Evolutionary conservation across 1,140 invertebrate species (phyloP).

Genomic region (Drosophila athabasca): DNA sequence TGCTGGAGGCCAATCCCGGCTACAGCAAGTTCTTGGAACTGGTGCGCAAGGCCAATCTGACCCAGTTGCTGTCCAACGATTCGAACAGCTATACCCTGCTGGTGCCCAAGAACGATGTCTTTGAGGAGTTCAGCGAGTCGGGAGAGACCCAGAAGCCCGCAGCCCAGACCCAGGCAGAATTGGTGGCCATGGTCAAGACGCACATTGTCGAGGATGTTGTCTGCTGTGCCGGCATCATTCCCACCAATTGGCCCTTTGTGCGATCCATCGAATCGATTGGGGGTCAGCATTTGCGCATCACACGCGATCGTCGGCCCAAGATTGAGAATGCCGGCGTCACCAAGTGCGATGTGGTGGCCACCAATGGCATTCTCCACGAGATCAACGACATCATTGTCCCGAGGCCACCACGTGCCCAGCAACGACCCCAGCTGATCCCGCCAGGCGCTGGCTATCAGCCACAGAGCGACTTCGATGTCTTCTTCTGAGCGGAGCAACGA

Average conservation of each 20-base stretch:
- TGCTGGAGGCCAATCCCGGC: slow-evolving; percentile 74
- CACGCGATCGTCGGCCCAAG: slow-evolving; percentile 84
- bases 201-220: slow-evolving; percentile 85
- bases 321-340: slow-evolving; percentile 85
- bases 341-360: slow-evolving; percentile 86
- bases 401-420: slow-evolving; percentile 61
- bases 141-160: slow-evolving; percentile 45
- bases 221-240: slow-evolving; percentile 86
- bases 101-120: slow-evolving; percentile 88
- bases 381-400: slow-evolving; percentile 85
- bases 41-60: slow-evolving; percentile 76
- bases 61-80: slow-evolving; percentile 67
- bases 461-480: slow-evolving; percentile 75
- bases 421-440: slow-evolving; percentile 53
- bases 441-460: slow-evolving; percentile 53
- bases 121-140: slow-evolving; percentile 84
- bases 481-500: slow-evolving; percentile 65
- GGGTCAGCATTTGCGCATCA: slow-evolving; percentile 84
- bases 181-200: slow-evolving; percentile 71
- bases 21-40: slow-evolving; percentile 81
- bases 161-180: slow-evolving; percentile 47
- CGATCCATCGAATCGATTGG: slow-evolving; percentile 84
- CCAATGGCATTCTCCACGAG: slow-evolving; percentile 86
- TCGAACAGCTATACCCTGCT: slow-evolving; percentile 85
- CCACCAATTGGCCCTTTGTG: slow-evolving; percentile 85